These are phyloP conservation scores for Coendou prehensilis DNA, from an alignment of 2,797 vertebrate genomes.

Conservation along the genomic window DNA sequence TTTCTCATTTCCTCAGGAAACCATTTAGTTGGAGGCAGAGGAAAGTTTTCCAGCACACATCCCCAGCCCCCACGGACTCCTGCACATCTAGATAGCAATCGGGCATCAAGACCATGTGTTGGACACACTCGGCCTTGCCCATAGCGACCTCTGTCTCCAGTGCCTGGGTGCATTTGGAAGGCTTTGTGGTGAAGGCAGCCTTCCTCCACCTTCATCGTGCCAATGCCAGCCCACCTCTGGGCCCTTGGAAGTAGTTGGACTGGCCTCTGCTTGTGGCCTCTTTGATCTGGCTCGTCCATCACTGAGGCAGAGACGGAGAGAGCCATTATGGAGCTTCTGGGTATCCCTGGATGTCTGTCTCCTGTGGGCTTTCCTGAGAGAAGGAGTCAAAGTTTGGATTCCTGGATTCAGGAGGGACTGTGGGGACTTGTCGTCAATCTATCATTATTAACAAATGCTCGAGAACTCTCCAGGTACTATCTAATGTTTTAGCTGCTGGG, in stretches of 20 bases:
- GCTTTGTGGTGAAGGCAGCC: neutral
- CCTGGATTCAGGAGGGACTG: neutral
- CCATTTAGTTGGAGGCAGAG: constrained; percentile 70
- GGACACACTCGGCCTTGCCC: neutral
- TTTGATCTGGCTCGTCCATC: neutral
- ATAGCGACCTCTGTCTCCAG: accelerated
- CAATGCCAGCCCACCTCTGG: neutral
- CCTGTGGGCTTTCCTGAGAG: neutral
- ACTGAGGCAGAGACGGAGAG: neutral
- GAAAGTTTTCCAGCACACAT: constrained; percentile 78
- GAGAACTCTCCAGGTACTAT: neutral
- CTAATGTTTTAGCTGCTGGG: neutral
- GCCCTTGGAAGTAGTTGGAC: neutral
- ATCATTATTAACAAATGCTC: neutral
- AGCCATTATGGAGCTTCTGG: neutral
- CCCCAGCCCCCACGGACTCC: constrained; percentile 23
- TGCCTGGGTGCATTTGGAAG: neutral
- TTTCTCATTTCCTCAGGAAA: constrained; percentile 80
- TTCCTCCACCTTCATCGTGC: neutral
- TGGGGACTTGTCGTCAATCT: neutral
- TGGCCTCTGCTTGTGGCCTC: neutral
- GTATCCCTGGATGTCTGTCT: neutral
- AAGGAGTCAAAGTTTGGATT: neutral
- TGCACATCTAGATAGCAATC: neutral
- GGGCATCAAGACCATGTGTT: neutral